phyloP scores from a whole-genome alignment of 2,888 invertebrate species.

The Philonicus albiceps region DNA sequence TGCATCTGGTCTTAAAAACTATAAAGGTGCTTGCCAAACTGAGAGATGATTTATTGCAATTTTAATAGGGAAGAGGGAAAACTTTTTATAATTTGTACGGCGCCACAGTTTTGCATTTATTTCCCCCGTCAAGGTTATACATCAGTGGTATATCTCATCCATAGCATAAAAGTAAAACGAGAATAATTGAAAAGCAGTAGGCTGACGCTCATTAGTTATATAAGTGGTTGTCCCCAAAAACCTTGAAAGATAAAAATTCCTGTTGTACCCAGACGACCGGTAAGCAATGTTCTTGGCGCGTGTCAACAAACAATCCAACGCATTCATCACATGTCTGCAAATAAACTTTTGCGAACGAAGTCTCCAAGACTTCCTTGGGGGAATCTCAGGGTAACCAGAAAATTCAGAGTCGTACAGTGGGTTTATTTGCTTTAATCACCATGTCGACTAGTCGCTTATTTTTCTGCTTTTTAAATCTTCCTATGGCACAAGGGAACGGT shows the following conservation, averaged over 20 bases:
- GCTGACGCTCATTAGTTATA: neutral
- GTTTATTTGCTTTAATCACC: constrained; percentile 33
- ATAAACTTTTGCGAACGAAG: neutral
- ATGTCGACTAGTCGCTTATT: constrained; percentile 16
- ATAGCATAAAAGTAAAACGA: neutral
- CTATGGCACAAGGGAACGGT: neutral
- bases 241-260: neutral
- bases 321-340: constrained; percentile 6
- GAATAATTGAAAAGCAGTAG: neutral
- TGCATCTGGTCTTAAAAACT: constrained; percentile 4
- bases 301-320: constrained; percentile 18
- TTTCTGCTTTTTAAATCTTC: neutral
- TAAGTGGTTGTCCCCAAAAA: neutral
- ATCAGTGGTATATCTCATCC: neutral
- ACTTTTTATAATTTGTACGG: neutral
- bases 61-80: neutral
- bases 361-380: neutral
- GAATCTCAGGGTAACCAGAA: neutral
- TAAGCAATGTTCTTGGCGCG: neutral
- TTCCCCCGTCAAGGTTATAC: neutral
- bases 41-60: neutral
- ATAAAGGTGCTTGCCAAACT: neutral
- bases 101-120: neutral
- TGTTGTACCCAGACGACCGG: neutral
- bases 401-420: neutral